phyloP scores from a whole-genome alignment of 2,113 vertebrate genomes.

The Grammomys surdaster region DNA sequence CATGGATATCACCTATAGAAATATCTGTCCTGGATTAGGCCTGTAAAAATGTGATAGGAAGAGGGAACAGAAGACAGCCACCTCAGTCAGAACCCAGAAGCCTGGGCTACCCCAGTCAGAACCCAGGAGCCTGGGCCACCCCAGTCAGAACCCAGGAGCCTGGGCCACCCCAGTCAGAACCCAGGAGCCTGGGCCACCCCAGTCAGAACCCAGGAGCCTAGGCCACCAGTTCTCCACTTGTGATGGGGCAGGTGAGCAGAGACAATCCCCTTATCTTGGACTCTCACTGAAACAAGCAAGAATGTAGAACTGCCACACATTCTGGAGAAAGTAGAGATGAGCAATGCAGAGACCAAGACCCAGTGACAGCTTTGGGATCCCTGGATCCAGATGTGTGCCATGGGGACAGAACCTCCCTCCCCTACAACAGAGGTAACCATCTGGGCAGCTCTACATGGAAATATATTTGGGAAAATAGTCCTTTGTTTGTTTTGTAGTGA shows the following conservation, averaged over 20 bases:
- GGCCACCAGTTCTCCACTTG: not conserved
- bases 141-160: no score
- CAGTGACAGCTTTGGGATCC: not conserved
- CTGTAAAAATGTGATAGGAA: not conserved
- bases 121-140: not conserved
- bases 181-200: not conserved
- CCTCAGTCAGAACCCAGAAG: not conserved
- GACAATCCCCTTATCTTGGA: not conserved
- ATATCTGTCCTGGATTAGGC: not conserved
- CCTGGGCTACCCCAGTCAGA: not conserved
- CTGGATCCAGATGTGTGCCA: not conserved
- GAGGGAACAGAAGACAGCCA: not conserved
- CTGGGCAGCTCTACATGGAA: not conserved
- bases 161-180: not conserved
- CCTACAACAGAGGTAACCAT: not conserved
- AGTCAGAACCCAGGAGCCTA: not conserved
- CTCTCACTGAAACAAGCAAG: not conserved
- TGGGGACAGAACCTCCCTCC: not conserved
- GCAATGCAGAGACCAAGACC: not conserved
- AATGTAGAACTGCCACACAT: not conserved
- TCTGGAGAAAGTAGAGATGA: not conserved
- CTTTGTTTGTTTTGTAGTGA: not conserved
- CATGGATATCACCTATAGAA: not conserved
- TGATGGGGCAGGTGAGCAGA: not conserved
- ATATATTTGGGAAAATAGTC: not conserved